Evolutionary conservation across 2,113 vertebrate species (phyloP).

Genomic region (Neoarius graeffei): DNA sequence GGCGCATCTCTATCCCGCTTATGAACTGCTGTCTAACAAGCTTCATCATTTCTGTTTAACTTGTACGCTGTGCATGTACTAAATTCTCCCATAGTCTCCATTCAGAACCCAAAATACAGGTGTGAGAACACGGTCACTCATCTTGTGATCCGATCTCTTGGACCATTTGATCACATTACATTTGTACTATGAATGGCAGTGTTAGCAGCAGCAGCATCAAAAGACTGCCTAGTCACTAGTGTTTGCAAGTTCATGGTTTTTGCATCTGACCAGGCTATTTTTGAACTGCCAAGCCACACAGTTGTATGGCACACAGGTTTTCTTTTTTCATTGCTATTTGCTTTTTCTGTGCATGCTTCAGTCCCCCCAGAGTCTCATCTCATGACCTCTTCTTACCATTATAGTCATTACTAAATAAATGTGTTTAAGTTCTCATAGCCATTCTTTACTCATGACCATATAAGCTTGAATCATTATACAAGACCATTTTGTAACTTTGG

Average conservation of each 20-base stretch:
- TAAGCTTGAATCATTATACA: background rate
- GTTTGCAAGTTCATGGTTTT: background rate
- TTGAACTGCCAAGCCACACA: background rate
- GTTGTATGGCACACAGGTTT: background rate
- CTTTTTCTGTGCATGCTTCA: background rate
- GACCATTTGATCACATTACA: background rate
- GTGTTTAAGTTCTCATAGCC: background rate
- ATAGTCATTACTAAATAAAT: background rate
- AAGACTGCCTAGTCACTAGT: background rate
- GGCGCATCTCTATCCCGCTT: background rate
- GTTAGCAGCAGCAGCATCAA: background rate
- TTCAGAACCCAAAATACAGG: background rate
- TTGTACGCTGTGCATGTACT: background rate
- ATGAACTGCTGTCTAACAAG: slow-evolving; percentile 24
- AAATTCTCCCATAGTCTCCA: background rate
- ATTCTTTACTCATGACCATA: background rate
- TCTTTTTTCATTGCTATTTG: background rate
- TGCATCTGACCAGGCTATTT: background rate
- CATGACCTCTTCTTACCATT: background rate
- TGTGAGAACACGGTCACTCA: background rate
- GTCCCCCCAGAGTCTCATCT: background rate
- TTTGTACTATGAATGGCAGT: background rate
- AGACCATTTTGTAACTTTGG: background rate
- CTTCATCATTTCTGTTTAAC: slow-evolving; percentile 28
- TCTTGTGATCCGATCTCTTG: background rate